Base-by-base conservation (phyloP, 1,140 invertebrate species). In the Rhysida immarginata region DNA sequence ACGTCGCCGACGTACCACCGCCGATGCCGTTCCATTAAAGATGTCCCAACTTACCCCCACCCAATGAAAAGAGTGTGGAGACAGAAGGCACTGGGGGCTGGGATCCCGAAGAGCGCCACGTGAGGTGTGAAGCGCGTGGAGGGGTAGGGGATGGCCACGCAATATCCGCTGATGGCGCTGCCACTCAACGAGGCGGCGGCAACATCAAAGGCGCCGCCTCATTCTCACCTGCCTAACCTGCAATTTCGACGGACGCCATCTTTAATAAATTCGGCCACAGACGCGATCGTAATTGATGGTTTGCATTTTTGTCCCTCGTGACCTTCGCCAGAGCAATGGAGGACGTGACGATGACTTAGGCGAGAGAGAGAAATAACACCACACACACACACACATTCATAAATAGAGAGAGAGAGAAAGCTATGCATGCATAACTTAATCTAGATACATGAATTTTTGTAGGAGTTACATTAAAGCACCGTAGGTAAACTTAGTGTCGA, bases 221-320 rank as follows among this genome's bases (percentile, higher is more conserved):
- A 25, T 51, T 26, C 24, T 26, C 13, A 24, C 49, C 24, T 24
- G 13, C 11, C 49, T 46, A 51, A 3, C 49, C 49, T 51, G 26
- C 49, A 51, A 51, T 51, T 51, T 51, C 5, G 24, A 51, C 24
- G 5, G 26, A 11, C 49, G 13, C 13, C 49, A 24, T 25, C 24
- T 26, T 51, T 51, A 25, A 51, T 25, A 25, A 51, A 51, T 25
- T 51, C 24, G 13, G 49, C 13, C 49, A 24, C 49, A 24, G 49
- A 26, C 49, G 13, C 24, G 23, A 8, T 25, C 3, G 26, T 51
- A 51, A 51, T 51, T 51, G 49, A 51, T 51, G 49, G 49, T 51
- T 51, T 25, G 49, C 24, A 48, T 23, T 48, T 41, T 48, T 48
- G 45, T 48, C 45, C 45, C 24, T 25, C 16, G 49, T 51, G 49